phyloP scores from a whole-genome alignment of 2,888 invertebrate species.

The Acrobasis consociella region DNA sequence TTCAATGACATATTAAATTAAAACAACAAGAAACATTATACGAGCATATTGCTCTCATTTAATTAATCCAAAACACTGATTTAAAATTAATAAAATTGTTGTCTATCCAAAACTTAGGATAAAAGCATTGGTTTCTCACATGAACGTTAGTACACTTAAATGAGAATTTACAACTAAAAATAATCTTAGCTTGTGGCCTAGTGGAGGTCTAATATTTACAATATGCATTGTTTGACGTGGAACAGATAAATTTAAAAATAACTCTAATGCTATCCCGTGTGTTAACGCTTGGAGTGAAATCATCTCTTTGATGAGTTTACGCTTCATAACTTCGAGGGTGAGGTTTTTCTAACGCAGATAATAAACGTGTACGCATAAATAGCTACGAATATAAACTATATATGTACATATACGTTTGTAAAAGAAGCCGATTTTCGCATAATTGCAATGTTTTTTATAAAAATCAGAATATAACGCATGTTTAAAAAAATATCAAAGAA shows the following conservation, averaged over 20 bases:
- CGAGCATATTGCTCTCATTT: too few species aligned
- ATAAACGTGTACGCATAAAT: background rate
- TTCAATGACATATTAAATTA: too few species aligned
- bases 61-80: too few species aligned
- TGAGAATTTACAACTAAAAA: too few species aligned
- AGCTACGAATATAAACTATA: background rate
- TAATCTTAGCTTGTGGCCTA: background rate
- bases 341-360: slow-evolving; percentile 2
- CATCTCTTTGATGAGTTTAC: slow-evolving; percentile 15
- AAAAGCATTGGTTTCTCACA: too few species aligned
- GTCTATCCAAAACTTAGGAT: too few species aligned
- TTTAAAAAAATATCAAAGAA: background rate
- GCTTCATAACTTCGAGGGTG: slow-evolving; percentile 5
- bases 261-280: slow-evolving; percentile 2
- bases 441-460: background rate
- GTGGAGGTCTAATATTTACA: slow-evolving; percentile 2
- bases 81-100: too few species aligned
- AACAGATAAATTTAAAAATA: slow-evolving; percentile 17
- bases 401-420: background rate
- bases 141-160: too few species aligned
- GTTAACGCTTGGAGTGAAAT: slow-evolving; percentile 7
- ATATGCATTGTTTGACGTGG: background rate
- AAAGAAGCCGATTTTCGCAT: background rate
- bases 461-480: background rate
- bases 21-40: too few species aligned